Conservation (phyloP, 2,113 vertebrate genomes). For the Daubentonia madagascariensis region DNA sequence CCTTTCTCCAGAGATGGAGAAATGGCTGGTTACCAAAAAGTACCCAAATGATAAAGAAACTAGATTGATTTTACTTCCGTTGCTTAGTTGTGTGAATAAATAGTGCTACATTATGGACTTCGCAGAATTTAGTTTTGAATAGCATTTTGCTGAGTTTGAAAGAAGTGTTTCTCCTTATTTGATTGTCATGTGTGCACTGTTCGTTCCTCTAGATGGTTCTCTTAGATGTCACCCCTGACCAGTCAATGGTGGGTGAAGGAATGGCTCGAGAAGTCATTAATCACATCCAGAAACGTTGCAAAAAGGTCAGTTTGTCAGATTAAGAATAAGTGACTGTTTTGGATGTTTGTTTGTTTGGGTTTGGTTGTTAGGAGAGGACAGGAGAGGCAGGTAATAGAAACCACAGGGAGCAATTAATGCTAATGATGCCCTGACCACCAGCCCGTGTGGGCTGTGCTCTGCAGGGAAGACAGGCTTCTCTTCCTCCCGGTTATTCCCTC, state of each 20-base stretch:
- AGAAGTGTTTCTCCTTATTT: background rate
- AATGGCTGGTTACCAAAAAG: background rate
- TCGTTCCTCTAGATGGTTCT: slow-evolving; percentile 89
- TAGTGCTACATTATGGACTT: background rate
- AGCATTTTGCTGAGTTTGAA: background rate
- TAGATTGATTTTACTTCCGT: background rate
- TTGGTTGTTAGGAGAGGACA: background rate
- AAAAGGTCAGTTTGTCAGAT: slow-evolving; percentile 88
- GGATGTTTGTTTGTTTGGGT: background rate
- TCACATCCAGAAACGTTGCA: slow-evolving; percentile 98
- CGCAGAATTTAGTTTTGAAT: background rate
- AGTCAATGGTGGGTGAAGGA: slow-evolving; percentile 97
- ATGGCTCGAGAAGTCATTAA: slow-evolving; percentile 98
- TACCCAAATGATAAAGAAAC: background rate
- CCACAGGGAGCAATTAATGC: background rate
- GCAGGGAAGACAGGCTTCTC: background rate
- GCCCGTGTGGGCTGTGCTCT: background rate
- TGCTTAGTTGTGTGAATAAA: background rate
- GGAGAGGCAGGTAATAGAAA: background rate
- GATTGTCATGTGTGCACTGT: background rate
- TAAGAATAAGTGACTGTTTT: background rate
- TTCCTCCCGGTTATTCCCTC: background rate
- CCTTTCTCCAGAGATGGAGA: background rate
- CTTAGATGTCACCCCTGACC: slow-evolving; percentile 94
- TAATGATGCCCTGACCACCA: background rate